phyloP scores from a whole-genome alignment of 1,140 invertebrate species.

The Eriosoma lanigerum region DNA sequence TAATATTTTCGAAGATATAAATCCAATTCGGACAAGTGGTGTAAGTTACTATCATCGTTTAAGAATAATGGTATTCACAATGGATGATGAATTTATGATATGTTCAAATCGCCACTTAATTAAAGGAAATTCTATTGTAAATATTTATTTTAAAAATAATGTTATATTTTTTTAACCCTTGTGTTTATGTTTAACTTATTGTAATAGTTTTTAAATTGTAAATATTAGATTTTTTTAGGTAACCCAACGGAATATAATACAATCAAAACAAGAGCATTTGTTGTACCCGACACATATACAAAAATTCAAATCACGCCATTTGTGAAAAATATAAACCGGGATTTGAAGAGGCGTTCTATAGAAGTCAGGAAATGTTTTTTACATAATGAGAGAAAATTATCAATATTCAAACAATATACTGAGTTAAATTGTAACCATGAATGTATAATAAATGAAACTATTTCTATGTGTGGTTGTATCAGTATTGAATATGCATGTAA shows the following conservation, averaged over 20 bases:
- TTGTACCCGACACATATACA: neutral
- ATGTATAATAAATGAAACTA: too few species aligned
- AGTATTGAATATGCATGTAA: too few species aligned
- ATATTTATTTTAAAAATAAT: too few species aligned
- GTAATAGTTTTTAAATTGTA: too few species aligned
- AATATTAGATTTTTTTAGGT: too few species aligned
- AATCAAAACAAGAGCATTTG: neutral
- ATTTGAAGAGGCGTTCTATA: neutral
- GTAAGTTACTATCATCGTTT: constrained; percentile 6
- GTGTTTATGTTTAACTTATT: too few species aligned
- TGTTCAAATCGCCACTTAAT: too few species aligned
- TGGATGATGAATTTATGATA: neutral
- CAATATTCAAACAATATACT: too few species aligned
- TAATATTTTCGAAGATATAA: neutral
- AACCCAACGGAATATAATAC: neutral
- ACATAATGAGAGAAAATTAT: neutral
- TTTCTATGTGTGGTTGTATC: too few species aligned
- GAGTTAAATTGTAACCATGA: too few species aligned
- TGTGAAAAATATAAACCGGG: constrained; percentile 8
- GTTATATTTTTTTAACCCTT: too few species aligned
- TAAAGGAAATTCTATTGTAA: too few species aligned
- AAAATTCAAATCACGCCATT: neutral
- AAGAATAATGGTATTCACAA: neutral
- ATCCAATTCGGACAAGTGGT: constrained; percentile 1
- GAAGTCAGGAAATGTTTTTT: constrained; percentile 22